Percentiles rank a stretch among this genome's conserved stretches.
phyloP scores from a whole-genome alignment of 2,888 invertebrate genomes.

The Malthinus seriepunctatus region DNA sequence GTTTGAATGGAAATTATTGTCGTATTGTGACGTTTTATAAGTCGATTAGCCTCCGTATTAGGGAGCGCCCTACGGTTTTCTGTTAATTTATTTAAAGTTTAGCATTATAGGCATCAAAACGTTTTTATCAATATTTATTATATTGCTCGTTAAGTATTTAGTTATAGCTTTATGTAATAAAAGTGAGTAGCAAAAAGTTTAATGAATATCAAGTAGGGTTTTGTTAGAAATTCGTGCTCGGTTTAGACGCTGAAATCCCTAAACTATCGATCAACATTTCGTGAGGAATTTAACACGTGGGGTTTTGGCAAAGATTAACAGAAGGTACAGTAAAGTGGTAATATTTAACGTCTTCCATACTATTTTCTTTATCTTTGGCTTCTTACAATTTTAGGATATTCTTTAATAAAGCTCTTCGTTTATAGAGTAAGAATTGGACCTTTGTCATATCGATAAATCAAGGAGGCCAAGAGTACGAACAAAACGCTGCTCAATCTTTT shows the following conservation, averaged over 20 bases:
- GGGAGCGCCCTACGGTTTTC: no score
- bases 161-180: slow-evolving; percentile 6
- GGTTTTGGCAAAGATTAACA: slow-evolving; percentile 35
- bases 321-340: slow-evolving; percentile 31
- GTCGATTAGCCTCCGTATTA: no score
- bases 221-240: slow-evolving; percentile 24
- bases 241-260: slow-evolving; percentile 28
- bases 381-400: slow-evolving; percentile 38
- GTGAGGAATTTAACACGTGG: slow-evolving; percentile 21
- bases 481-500: slow-evolving; percentile 17
- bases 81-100: no score
- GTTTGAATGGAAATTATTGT: no score
- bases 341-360: slow-evolving; percentile 36
- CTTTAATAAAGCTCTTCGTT: slow-evolving; percentile 38
- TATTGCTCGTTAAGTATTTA: slow-evolving; percentile 3
- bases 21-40: no score
- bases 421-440: slow-evolving; percentile 35
- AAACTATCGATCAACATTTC: slow-evolving; percentile 35
- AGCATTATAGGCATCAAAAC: not conserved
- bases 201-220: slow-evolving; percentile 23
- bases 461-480: slow-evolving; percentile 32
- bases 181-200: slow-evolving; percentile 14
- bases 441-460: slow-evolving; percentile 39
- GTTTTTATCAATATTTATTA: not conserved
- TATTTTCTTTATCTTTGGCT: slow-evolving; percentile 37